Evolutionary conservation across 1,140 invertebrate species (phyloP).

Genomic region (Aethina tumida): DNA sequence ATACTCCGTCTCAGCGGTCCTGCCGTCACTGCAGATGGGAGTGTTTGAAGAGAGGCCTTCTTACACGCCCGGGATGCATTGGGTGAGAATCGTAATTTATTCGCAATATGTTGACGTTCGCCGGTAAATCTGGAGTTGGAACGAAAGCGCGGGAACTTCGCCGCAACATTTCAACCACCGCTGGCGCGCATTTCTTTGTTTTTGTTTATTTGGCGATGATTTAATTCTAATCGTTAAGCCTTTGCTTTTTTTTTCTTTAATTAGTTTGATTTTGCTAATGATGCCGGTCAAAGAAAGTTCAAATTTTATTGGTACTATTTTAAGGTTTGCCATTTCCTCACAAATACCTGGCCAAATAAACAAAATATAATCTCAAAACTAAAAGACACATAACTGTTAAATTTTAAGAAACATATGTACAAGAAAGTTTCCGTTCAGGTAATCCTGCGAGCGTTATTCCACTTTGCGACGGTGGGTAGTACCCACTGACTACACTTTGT

Average conservation of each 20-base stretch:
- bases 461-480: too few species aligned
- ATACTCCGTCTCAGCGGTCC: slow-evolving; percentile 17
- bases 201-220: background rate
- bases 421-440: too few species aligned
- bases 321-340: background rate
- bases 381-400: too few species aligned
- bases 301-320: background rate
- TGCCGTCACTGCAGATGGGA: slow-evolving; percentile 35
- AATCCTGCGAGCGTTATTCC: too few species aligned
- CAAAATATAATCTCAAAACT: too few species aligned
- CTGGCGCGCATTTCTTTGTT: background rate
- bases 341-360: background rate
- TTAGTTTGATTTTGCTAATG: background rate
- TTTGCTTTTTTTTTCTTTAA: background rate
- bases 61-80: slow-evolving; percentile 35
- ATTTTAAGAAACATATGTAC: too few species aligned
- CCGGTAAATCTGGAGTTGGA: background rate
- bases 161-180: background rate
- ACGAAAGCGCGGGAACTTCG: background rate
- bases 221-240: background rate
- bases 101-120: background rate
- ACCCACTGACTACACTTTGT: too few species aligned
- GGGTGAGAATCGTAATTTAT: slow-evolving; percentile 24
- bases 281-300: background rate
- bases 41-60: slow-evolving; percentile 34